Evolutionary conservation across 2,113 vertebrate genomes (phyloP).

Genomic region (Echinops telfairi): DNA sequence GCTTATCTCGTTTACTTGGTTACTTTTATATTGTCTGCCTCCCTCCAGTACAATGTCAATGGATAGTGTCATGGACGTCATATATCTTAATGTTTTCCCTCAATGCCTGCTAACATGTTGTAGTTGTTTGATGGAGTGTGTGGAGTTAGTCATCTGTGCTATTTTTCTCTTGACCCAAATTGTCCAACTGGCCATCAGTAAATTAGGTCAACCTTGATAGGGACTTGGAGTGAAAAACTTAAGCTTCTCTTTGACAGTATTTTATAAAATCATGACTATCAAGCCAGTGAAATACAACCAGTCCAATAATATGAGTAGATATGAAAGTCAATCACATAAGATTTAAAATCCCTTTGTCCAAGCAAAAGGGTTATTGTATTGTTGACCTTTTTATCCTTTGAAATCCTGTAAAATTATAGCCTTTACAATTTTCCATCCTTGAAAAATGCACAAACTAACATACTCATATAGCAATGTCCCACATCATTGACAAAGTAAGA

Average conservation of each 20-base stretch:
- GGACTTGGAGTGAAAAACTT: background rate
- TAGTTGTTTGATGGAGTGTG: constrained; percentile 6
- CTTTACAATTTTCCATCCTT: background rate
- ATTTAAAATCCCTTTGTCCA: background rate
- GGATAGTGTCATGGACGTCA: background rate
- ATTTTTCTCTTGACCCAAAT: constrained; percentile 37
- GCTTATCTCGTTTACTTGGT: background rate
- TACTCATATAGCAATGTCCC: background rate
- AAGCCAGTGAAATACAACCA: background rate
- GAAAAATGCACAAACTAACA: background rate
- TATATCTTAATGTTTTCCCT: constrained; percentile 2
- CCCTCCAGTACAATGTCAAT: background rate
- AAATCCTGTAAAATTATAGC: constrained; percentile 36
- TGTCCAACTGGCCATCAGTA: constrained; percentile 20
- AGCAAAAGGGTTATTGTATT: background rate
- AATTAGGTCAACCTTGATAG: constrained; percentile 46
- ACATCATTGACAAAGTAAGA: background rate
- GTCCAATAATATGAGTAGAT: background rate
- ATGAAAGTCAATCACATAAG: background rate
- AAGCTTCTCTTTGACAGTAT: background rate
- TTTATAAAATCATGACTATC: constrained; percentile 14
- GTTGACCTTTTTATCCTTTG: constrained; percentile 41
- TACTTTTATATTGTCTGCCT: background rate
- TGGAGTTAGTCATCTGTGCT: constrained; percentile 40
- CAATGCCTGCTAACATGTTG: background rate